phyloP scores from a whole-genome alignment of 2,113 vertebrate species.

The Muscicapa adusta region DNA sequence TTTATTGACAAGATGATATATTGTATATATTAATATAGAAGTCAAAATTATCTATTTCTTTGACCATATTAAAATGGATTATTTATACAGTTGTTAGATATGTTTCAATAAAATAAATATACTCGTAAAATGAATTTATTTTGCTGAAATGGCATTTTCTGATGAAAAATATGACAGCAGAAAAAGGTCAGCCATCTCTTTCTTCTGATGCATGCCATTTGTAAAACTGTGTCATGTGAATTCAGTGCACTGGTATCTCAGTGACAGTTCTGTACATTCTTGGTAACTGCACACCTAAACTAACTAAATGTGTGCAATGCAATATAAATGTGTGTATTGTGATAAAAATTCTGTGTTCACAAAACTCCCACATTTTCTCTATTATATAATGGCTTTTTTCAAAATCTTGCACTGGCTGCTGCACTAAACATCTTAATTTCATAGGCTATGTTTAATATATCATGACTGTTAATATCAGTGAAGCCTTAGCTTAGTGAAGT shows the following conservation, averaged over 20 bases:
- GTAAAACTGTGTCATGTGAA: not conserved
- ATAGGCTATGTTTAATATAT: not conserved
- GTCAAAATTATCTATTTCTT: not conserved
- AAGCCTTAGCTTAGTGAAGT: not conserved
- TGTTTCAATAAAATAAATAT: not conserved
- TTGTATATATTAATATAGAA: not conserved
- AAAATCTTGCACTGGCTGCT: not conserved
- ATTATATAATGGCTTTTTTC: rapidly evolving
- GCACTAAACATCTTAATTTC: not conserved
- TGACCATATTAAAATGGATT: not conserved
- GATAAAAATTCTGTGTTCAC: not conserved
- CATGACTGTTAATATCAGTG: not conserved
- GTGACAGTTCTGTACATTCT: not conserved
- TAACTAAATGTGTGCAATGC: not conserved
- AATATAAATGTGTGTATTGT: not conserved
- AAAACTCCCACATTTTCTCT: rapidly evolving
- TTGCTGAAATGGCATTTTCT: not conserved
- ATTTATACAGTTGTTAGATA: not conserved
- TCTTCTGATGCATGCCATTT: not conserved
- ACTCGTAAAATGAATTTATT: not conserved
- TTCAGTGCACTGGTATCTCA: not conserved
- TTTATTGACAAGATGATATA: not conserved
- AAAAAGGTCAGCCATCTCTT: not conserved
- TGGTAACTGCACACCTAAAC: not conserved
- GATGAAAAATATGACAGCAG: not conserved